Base-by-base conservation (phyloP, 2,888 invertebrate species). In the Drosophila barbarae region DNA sequence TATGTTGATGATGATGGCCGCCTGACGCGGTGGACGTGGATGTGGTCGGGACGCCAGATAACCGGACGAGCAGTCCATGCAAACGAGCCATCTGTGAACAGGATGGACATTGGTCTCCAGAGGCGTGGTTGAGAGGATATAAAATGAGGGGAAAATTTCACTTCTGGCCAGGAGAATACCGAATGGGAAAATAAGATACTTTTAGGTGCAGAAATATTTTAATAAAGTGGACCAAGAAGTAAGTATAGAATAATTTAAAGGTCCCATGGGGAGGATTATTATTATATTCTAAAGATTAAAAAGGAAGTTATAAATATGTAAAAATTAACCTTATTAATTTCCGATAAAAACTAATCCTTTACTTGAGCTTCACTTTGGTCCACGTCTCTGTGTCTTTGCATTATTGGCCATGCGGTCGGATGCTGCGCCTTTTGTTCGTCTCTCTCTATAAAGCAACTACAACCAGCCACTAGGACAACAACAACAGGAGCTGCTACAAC, bases 1-100 rank as follows among this genome's bases (percentile, higher is more conserved):
- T 74, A 79, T 69, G 63, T 38, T 73, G 83, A 79, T 68, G 77
- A 39, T 57, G 54, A 55, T 56, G 70, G 67, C 65, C 65, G 51
- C 58, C 47, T 32, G 61, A 52, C 69, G 65, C 21, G 69, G 67
- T 41, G 35, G 46, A 41, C 51, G 50, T 39, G 39, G 55, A 15
- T 28, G 28, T 13, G 58, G 49, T 36, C 15, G 50, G 50, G 39
- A 32, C 38, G 46, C 30, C 51, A 59, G 58, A 67, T 68, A 52
- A 15, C 50, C 50, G 58, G 50, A 56, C 54, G 49, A 51, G 49
- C 34, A 52, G 49, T 32, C 53, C 63, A 65, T 46, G 44, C 53
- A 65, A 64, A 64, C 63, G 65, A 64, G 35, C 53, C 66, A 44
- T 39, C 66, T 65, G 63, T 53, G 54, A 54, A 46, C 63, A 9